phyloP scores from a whole-genome alignment of 2,888 invertebrate species.

The Eugnorisma glareosa region DNA sequence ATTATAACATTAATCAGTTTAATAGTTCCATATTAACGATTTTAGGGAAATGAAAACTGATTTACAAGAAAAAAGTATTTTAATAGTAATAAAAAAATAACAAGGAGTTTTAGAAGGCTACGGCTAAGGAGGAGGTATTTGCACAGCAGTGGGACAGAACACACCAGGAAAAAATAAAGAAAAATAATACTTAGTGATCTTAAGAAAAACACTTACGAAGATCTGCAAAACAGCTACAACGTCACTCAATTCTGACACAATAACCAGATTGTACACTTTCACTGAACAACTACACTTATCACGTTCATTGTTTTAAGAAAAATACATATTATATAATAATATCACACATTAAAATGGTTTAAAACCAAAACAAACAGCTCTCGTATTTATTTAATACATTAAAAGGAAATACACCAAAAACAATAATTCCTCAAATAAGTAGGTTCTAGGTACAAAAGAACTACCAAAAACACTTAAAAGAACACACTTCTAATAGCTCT shows the following conservation, averaged over 20 bases:
- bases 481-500: neutral
- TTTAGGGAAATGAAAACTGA: too few relatives aligned
- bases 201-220: neutral
- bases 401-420: neutral
- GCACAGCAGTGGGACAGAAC: neutral
- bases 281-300: too few relatives aligned
- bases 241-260: neutral
- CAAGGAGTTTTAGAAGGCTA: too few relatives aligned
- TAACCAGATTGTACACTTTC: too few relatives aligned
- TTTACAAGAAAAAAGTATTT: too few relatives aligned
- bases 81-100: too few relatives aligned
- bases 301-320: neutral
- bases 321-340: too few relatives aligned
- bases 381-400: too few relatives aligned
- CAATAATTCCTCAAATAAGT: too few relatives aligned
- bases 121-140: neutral
- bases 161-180: neutral
- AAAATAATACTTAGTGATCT: neutral
- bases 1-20: too few relatives aligned
- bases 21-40: too few relatives aligned
- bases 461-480: neutral
- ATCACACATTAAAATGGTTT: neutral
- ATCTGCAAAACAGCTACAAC: neutral
- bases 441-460: too few relatives aligned
- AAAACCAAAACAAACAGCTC: neutral